These are phyloP conservation scores for Bubo bubo DNA, from an alignment of 2,113 vertebrate species.

Conservation along the genomic window DNA sequence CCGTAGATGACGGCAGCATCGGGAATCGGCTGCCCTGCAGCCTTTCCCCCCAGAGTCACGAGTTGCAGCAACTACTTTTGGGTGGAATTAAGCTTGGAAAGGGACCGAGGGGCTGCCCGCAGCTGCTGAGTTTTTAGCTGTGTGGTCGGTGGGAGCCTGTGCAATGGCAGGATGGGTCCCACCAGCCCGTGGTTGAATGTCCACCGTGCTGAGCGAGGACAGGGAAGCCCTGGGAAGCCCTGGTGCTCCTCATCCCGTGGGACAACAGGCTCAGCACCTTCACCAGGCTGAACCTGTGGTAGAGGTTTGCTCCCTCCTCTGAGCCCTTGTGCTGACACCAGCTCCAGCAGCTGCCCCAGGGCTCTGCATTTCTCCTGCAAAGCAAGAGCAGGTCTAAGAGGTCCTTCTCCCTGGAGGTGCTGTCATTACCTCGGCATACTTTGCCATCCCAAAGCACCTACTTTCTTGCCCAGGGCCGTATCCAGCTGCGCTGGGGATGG, in stretches of 20 bases:
- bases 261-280: background rate
- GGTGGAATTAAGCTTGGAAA: background rate
- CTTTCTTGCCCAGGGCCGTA: background rate
- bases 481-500: background rate
- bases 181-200: too few species aligned
- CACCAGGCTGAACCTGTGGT: background rate
- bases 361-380: background rate
- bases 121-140: background rate
- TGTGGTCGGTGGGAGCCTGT: accelerated
- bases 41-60: background rate
- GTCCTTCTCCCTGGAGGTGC: background rate
- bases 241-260: background rate
- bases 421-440: background rate
- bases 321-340: background rate
- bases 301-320: background rate
- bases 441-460: background rate
- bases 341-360: background rate
- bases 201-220: background rate
- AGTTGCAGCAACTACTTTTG: background rate
- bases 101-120: background rate
- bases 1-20: background rate
- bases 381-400: background rate
- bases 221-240: background rate
- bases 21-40: background rate
- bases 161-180: background rate